Evolutionary conservation across 2,113 vertebrate species (phyloP), one percentile per base, ranked within the genome.

Genomic region (Gymnarchus niloticus): DNA sequence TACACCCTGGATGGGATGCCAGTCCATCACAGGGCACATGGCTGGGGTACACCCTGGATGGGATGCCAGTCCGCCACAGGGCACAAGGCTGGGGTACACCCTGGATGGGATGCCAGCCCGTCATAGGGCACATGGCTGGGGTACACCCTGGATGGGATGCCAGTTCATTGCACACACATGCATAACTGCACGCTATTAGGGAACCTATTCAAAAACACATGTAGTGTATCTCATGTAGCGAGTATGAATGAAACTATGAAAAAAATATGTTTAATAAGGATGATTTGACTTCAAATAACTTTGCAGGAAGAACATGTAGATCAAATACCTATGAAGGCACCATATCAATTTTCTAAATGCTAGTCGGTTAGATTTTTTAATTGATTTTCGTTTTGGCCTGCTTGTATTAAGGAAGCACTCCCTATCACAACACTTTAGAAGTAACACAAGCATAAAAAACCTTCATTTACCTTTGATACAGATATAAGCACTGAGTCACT

Each of bases 381-480:
- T n/a, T n/a, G n/a, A n/a, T n/a, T n/a, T n/a, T n/a, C n/a, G n/a
- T n/a, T n/a, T n/a, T n/a, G n/a, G 65, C 65, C 65, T 73, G 65
- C 65, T 73, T 41, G 33, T 33, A 73, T 73, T 73, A 73, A 19
- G 33, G 65, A 73, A 14, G 37, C 14, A 41, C 65, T 37, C 4
- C 14, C 65, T 41, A 41, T 73, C 41, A 69, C 1, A 17, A 17
- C 65, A 37, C 65, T 73, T 73, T 73, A 19, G 65, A 73, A 73
- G 33, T 73, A 17, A 73, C 19, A 41, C 33, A 73, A 73, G 41
- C 19, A 73, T 33, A 37, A 73, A n/a, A 73, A 28, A 87, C 65
- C 73, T 56, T 73, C 69, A 59, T 56, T 80, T 73, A 80, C 83
- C 46, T 56, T 57, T 41, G 57, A 85, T 83, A 88, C 80, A 86